These are phyloP conservation scores for Adoxophyes honmai DNA, from an alignment of 1,140 invertebrate genomes.

Conservation along the genomic window DNA sequence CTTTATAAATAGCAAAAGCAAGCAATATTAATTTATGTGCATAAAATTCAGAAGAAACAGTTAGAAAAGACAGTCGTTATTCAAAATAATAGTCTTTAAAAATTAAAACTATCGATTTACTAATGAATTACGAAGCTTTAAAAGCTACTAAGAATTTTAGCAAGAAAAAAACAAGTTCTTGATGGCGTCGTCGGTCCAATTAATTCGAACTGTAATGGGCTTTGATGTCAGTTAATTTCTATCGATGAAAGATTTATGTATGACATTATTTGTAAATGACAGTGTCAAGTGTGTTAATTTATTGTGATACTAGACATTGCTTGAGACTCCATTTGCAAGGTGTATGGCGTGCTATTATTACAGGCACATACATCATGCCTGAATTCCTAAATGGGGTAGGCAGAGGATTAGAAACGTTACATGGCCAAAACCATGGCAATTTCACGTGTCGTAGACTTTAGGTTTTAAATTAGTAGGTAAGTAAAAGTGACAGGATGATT, in stretches of 20 bases:
- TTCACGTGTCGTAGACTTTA: no score
- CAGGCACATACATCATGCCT: no score
- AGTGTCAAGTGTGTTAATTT: not conserved
- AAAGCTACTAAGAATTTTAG: slow-evolving; percentile 1
- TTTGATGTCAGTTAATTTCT: slow-evolving; percentile 24
- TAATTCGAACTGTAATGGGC: slow-evolving; percentile 19
- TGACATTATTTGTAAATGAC: not conserved
- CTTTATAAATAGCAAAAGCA: no score
- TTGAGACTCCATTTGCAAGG: no score
- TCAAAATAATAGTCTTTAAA: not conserved
- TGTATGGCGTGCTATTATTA: no score
- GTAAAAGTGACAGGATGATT: no score
- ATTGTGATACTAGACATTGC: no score
- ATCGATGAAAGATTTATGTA: slow-evolving; percentile 3
- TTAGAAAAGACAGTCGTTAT: not conserved
- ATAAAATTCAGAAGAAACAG: not conserved
- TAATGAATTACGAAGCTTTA: not conserved
- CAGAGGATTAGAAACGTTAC: no score
- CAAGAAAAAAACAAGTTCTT: slow-evolving; percentile 13
- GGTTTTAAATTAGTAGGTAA: no score
- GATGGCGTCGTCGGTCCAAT: slow-evolving; percentile 15
- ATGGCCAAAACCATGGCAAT: no score
- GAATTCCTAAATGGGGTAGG: no score
- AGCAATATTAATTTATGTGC: no score
- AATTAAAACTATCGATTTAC: slow-evolving; percentile 1